phyloP scores from a whole-genome alignment of 2,888 invertebrate genomes.

The Andricus quercusramuli region DNA sequence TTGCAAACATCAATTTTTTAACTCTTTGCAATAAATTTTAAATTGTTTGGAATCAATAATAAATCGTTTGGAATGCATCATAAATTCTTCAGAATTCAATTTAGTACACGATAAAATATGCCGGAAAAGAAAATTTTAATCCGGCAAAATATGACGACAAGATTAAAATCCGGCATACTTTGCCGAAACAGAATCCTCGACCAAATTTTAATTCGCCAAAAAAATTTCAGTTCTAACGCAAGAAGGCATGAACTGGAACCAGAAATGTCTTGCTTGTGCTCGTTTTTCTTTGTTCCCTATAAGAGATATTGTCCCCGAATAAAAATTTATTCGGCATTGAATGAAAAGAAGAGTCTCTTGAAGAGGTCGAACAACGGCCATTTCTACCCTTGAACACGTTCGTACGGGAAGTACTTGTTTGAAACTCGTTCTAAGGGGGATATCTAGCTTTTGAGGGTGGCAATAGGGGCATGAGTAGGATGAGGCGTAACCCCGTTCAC shows the following conservation, averaged over 20 bases:
- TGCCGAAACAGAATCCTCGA: no score
- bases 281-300: not conserved
- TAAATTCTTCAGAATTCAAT: no score
- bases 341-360: constrained; percentile 47
- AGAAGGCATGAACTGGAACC: not conserved
- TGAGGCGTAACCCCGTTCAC: constrained; percentile 7
- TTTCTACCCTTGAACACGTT: constrained; percentile 57
- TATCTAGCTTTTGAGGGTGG: constrained; percentile 11
- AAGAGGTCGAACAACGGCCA: constrained; percentile 52
- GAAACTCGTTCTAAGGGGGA: constrained; percentile 51
- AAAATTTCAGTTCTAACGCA: not conserved
- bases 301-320: not conserved
- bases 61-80: no score
- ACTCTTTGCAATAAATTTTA: no score
- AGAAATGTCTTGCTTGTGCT: not conserved
- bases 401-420: constrained; percentile 50
- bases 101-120: no score
- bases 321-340: constrained; percentile 40
- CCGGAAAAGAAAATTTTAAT: no score
- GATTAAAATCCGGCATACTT: no score
- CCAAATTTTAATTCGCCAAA: not conserved
- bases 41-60: no score
- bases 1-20: no score
- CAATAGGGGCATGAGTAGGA: not conserved
- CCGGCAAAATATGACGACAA: no score